A percentile compares a stretch with the other conserved stretches of the same genome.
Evolutionary conservation across 2,888 invertebrate genomes (phyloP).

Genomic region (Actias luna): DNA sequence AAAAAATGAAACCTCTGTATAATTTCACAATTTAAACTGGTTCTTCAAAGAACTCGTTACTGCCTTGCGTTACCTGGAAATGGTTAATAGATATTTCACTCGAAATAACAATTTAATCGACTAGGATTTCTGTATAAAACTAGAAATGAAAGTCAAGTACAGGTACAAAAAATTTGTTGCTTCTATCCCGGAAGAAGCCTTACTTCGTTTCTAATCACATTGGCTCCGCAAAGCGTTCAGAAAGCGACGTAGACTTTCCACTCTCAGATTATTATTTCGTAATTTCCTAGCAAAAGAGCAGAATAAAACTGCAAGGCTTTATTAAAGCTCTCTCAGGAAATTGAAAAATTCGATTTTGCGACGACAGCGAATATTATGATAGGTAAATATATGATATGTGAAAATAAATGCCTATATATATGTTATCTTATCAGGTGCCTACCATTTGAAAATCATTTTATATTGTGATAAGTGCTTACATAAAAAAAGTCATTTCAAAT

Average conservation of each 20-base stretch:
- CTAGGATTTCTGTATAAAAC: background rate
- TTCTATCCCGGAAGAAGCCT: slow-evolving; percentile 14
- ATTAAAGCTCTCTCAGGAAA: slow-evolving; percentile 4
- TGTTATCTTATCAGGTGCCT: background rate
- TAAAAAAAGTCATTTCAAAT: too few relatives aligned
- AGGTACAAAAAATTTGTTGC: background rate
- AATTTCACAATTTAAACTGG: too few relatives aligned
- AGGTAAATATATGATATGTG: slow-evolving; percentile 13
- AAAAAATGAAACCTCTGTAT: too few relatives aligned
- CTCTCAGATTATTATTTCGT: slow-evolving; percentile 13
- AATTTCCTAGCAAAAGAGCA: slow-evolving; percentile 14
- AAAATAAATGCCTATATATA: background rate
- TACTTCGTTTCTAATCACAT: slow-evolving; percentile 16
- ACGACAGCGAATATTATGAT: slow-evolving; percentile 11
- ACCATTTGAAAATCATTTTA: too few relatives aligned
- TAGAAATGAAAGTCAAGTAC: background rate
- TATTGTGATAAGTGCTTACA: too few relatives aligned
- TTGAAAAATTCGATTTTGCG: slow-evolving; percentile 17
- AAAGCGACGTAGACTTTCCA: slow-evolving; percentile 1
- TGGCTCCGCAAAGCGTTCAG: slow-evolving; percentile 1
- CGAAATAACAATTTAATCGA: background rate
- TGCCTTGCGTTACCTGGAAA: too few relatives aligned
- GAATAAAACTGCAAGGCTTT: slow-evolving; percentile 14
- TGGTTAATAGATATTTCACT: background rate
- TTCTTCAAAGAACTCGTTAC: too few relatives aligned